Conservation (phyloP, 2,113 vertebrate species). For the Amphiprion percula region DNA sequence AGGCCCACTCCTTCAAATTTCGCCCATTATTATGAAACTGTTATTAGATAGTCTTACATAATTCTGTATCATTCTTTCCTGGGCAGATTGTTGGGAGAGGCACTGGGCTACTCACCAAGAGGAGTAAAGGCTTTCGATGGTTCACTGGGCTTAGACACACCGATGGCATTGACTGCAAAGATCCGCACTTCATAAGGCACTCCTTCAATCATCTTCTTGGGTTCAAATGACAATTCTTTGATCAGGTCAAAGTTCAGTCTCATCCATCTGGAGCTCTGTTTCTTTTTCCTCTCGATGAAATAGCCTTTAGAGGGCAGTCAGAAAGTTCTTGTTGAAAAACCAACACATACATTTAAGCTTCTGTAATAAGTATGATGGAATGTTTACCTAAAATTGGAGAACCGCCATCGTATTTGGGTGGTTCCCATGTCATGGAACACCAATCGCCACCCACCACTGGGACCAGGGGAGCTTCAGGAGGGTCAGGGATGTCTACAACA, state of each 20-base stretch:
- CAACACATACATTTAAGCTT: neutral
- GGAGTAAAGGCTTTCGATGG: slow-evolving; percentile 96
- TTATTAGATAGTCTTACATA: slow-evolving; percentile 10
- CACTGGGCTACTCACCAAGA: slow-evolving; percentile 88
- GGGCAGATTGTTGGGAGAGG: slow-evolving; percentile 3
- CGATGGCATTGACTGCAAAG: slow-evolving; percentile 96
- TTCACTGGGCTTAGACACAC: slow-evolving; percentile 95
- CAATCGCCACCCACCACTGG: slow-evolving; percentile 95
- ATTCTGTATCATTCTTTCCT: slow-evolving; percentile 38
- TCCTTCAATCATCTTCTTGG: slow-evolving; percentile 99
- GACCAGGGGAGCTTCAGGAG: slow-evolving; percentile 91
- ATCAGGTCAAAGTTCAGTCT: slow-evolving; percentile 96
- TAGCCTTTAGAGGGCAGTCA: slow-evolving; percentile 85
- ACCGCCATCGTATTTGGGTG: slow-evolving; percentile 92
- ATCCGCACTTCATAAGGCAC: slow-evolving; percentile 97
- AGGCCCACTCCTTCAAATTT: slow-evolving; percentile 33
- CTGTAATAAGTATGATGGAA: neutral
- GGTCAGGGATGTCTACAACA: slow-evolving; percentile 92
- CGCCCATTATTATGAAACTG: slow-evolving; percentile 36
- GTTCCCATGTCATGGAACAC: slow-evolving; percentile 96
- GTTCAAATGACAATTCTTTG: slow-evolving; percentile 96
- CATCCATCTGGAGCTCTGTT: slow-evolving; percentile 99
- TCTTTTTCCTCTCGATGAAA: slow-evolving; percentile 98
- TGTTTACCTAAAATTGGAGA: slow-evolving; percentile 92
- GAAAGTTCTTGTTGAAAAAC: neutral